These are phyloP conservation scores for Calameuta idolon DNA, from an alignment of 2,888 invertebrate species.

Conservation along the genomic window DNA sequence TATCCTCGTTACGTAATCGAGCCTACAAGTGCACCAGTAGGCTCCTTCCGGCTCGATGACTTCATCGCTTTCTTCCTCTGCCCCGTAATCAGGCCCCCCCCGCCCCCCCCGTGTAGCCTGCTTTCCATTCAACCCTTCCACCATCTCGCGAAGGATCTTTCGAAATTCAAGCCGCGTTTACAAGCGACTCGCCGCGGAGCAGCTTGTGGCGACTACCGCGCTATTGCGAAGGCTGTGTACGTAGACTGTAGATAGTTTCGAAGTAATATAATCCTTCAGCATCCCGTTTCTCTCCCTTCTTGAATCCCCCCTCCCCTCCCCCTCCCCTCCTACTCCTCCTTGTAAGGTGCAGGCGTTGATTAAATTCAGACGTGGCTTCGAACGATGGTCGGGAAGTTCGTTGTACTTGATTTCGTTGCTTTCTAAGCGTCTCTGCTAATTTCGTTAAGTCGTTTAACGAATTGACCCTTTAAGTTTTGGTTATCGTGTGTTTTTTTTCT, in stretches of 20 bases:
- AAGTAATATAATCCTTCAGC: slow-evolving; percentile 51
- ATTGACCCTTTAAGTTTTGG: too few relatives aligned
- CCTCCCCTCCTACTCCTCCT: slow-evolving; percentile 11
- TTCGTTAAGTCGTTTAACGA: too few relatives aligned
- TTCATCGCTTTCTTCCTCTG: too few relatives aligned
- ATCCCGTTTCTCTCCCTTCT: slow-evolving; percentile 12
- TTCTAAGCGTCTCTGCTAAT: too few relatives aligned
- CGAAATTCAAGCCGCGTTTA: too few relatives aligned
- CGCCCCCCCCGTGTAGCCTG: too few relatives aligned
- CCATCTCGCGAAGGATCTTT: neutral
- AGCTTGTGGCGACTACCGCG: slow-evolving; percentile 10
- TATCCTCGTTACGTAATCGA: neutral
- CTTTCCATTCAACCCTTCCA: neutral
- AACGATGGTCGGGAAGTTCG: slow-evolving; percentile 22
- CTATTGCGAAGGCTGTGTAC: slow-evolving; percentile 30
- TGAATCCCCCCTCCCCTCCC: slow-evolving; percentile 7
- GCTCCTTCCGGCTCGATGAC: too few relatives aligned
- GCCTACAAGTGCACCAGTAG: neutral
- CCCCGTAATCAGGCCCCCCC: too few relatives aligned
- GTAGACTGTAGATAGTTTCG: slow-evolving; percentile 40
- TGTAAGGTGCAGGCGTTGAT: slow-evolving; percentile 38
- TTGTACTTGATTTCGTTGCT: slow-evolving; percentile 9
- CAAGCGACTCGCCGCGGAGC: too few relatives aligned
- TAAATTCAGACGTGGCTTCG: slow-evolving; percentile 47
- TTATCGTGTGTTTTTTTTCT: neutral